Evolutionary conservation across 2,888 invertebrate genomes (phyloP).

Genomic region (Leptinotarsa juncta): DNA sequence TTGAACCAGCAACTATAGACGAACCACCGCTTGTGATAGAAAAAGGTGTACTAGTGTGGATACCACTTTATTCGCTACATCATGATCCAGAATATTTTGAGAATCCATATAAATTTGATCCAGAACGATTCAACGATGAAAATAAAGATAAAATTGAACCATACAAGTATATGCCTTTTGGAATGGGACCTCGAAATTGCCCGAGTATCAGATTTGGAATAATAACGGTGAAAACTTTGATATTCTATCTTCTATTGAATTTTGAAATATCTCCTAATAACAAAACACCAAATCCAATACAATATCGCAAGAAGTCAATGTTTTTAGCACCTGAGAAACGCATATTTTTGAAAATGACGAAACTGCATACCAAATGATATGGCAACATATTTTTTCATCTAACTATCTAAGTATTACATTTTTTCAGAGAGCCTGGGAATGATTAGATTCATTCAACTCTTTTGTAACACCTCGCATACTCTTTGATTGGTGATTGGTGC

Average conservation of each 20-base stretch:
- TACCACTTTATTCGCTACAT: constrained; percentile 62
- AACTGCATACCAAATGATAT: too few species aligned
- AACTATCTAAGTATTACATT: too few species aligned
- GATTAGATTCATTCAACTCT: too few species aligned
- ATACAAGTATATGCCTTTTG: constrained; percentile 68
- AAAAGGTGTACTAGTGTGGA: constrained; percentile 56
- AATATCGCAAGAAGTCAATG: not conserved
- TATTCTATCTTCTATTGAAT: not conserved
- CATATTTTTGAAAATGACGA: not conserved
- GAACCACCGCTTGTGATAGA: constrained; percentile 49
- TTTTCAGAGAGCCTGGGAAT: too few species aligned
- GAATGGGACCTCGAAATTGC: constrained; percentile 68
- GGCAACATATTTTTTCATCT: too few species aligned
- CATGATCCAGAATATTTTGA: constrained; percentile 62
- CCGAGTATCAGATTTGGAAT: constrained; percentile 63
- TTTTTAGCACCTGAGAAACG: not conserved
- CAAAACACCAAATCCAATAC: not conserved
- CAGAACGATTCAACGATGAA: constrained; percentile 56
- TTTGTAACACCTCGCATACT: too few species aligned
- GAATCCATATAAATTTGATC: constrained; percentile 66
- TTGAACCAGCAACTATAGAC: constrained; percentile 43
- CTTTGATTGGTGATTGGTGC: too few species aligned
- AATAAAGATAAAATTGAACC: constrained; percentile 64
- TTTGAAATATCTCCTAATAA: not conserved
- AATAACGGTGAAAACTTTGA: not conserved